Evolutionary conservation across 2,113 vertebrate genomes (phyloP), one percentile per base, ranked within the genome.

Genomic region (Rhinoderma darwinii): DNA sequence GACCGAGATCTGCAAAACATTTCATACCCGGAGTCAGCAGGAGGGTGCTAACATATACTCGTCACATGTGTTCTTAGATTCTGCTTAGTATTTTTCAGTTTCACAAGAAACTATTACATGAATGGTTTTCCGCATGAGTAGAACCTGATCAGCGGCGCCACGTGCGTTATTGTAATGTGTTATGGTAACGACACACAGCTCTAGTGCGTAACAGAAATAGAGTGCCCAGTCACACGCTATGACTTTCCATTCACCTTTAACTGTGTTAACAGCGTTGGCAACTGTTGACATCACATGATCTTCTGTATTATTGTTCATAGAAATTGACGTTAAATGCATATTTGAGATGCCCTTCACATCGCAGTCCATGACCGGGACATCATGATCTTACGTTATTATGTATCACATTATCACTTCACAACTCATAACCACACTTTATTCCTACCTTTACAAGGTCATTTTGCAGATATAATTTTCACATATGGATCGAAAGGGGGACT

Each of bases 261-360:
- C 0, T 1, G 76, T 88, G 88, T 15, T 86, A 56, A 66, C 83
- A 89, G 88, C 87, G 79, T 82, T 78, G 18, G 37, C 86, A 25
- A 66, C 1, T 47, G 50, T 1, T 89, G 74, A 22, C 4, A 56
- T 0, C 41, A 74, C 27, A 83, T 7, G 0, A 90, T 87, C 84
- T n/a, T 44, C 82, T 54, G 54, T 0, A 0, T 18, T 35, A 22
- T 61, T 44, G 4, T 56, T 61, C 51, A 9, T 88, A 51, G n/a
- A 68, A 37, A 76, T 63, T 66, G 39, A 63, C 54, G 39, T 66
- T 8, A 20, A 43, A 43, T 61, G 32, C 10, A 3, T n/a, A 11
- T 2, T 12, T 11, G 8, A 4, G 15, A 77, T 66, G 81, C 59
- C 59, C 51, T 84, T 44, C 35, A 79, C n/a, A 15, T 25, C 25